Percentiles rank a stretch among this genome's conserved stretches.
These are phyloP conservation scores for Hymenochirus boettgeri DNA, from an alignment of 2,113 vertebrate species.

Conservation along the genomic window DNA sequence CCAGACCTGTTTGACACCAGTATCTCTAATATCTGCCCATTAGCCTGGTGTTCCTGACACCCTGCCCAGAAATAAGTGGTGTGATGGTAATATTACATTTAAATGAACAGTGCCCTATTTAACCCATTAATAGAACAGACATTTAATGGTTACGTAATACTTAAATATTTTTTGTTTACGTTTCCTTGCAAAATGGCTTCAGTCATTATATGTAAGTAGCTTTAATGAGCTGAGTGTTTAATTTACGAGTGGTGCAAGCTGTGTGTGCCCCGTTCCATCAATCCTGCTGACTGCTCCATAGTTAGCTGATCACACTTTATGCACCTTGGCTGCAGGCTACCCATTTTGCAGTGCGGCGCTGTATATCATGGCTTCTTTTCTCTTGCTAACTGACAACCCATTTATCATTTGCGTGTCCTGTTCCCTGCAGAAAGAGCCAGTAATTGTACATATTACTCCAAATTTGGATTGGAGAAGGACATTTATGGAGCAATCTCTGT, in stretches of 20 bases:
- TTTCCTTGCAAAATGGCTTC: no score
- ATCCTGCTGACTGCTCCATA: neutral
- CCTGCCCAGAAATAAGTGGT: no score
- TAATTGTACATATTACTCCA: slow-evolving; percentile 5
- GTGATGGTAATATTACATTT: no score
- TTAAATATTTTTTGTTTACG: no score
- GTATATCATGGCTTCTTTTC: neutral
- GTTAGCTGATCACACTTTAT: neutral
- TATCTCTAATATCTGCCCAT: no score
- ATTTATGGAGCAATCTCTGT: neutral
- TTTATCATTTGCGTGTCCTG: neutral
- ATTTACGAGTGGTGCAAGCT: neutral
- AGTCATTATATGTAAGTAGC: no score
- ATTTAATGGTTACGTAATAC: no score
- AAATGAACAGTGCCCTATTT: no score
- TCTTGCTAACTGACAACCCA: neutral
- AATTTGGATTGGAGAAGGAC: neutral
- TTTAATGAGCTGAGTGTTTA: no score
- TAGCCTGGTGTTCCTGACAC: no score
- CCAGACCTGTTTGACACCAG: no score
- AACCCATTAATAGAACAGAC: no score
- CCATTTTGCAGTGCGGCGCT: neutral
- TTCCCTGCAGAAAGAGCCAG: neutral
- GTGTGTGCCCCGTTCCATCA: slow-evolving; percentile 1
- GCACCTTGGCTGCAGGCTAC: slow-evolving; percentile 1